Percentiles rank a stretch among this genome's conserved stretches.
These are phyloP conservation scores for Calcarius ornatus DNA, from an alignment of 2,113 vertebrate genomes.

Conservation along the genomic window DNA sequence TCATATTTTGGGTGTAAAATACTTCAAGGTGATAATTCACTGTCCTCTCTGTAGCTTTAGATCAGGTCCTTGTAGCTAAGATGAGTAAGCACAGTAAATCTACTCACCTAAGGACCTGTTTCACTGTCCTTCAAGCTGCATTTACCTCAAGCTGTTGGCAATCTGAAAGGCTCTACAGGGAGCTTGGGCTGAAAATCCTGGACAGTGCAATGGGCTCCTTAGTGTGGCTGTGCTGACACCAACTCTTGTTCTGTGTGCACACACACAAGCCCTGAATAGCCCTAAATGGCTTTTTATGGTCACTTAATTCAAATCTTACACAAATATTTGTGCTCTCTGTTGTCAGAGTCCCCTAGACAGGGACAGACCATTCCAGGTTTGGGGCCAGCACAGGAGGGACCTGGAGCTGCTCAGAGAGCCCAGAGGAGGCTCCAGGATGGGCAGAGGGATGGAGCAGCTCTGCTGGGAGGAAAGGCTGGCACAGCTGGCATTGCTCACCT, in stretches of 20 bases:
- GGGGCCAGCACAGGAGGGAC: neutral
- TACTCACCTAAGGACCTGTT: neutral
- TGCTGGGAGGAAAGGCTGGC: neutral
- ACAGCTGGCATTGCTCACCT: neutral
- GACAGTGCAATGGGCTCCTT: neutral
- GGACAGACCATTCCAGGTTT: neutral
- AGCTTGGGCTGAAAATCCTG: neutral
- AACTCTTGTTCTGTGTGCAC: rapidly evolving
- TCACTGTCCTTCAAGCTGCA: neutral
- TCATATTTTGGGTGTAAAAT: neutral
- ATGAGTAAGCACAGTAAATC: neutral
- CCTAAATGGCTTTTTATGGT: neutral
- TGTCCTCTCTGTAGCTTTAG: neutral
- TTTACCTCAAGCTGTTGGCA: neutral
- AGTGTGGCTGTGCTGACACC: neutral
- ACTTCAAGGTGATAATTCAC: neutral
- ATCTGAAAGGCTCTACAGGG: neutral
- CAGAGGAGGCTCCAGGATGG: neutral
- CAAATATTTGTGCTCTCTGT: neutral
- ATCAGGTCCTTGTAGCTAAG: neutral
- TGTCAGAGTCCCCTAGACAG: neutral
- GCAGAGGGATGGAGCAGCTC: neutral
- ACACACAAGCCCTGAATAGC: neutral
- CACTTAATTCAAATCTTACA: neutral
- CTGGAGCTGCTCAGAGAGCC: neutral